phyloP scores from a whole-genome alignment of 2,113 vertebrate species.

The Xyrauchen texanus region DNA sequence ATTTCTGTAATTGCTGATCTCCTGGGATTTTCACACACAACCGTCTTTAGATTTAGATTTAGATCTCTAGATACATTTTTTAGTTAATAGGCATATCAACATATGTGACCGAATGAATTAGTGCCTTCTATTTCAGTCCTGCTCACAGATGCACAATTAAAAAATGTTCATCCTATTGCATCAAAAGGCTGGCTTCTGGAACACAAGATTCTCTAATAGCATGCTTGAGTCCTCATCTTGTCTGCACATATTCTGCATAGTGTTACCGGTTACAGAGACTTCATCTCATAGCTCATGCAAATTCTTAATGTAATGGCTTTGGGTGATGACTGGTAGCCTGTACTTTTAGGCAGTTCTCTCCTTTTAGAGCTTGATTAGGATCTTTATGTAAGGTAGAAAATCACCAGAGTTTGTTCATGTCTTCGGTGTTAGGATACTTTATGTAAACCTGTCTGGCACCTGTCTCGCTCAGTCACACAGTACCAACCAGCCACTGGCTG shows the following conservation, averaged over 20 bases:
- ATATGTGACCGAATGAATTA: slow-evolving; percentile 1
- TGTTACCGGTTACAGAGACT: not conserved
- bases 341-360: not conserved
- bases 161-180: not conserved
- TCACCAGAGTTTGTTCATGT: not conserved
- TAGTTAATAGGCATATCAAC: not conserved
- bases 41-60: no score
- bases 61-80: no score
- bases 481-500: not conserved
- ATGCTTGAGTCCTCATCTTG: slow-evolving; percentile 25
- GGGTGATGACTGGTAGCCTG: not conserved
- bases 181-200: not conserved
- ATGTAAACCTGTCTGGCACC: not conserved
- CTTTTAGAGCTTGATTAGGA: not conserved
- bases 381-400: not conserved
- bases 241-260: not conserved
- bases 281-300: not conserved
- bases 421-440: not conserved
- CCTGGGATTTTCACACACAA: no score
- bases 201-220: slow-evolving; percentile 1
- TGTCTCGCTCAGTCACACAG: slow-evolving; percentile 9
- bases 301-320: not conserved
- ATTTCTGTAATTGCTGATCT: no score
- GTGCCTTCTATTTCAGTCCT: not conserved
- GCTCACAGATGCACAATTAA: slow-evolving; percentile 4